Conservation (phyloP, 1,140 invertebrate species). For the Reticulitermes speratus region DNA sequence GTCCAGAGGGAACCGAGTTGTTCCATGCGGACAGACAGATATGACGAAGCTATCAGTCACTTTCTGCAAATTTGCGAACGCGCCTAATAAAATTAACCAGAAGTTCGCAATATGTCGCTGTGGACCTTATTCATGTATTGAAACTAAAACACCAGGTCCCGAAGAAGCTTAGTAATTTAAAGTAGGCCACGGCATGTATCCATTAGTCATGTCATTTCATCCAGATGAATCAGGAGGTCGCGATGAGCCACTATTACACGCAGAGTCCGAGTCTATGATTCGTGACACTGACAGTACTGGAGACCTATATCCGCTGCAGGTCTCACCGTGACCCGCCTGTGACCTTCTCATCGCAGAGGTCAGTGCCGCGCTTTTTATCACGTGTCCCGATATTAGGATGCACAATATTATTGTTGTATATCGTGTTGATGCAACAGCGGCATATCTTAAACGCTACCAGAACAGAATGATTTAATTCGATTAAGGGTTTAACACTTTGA, state of each 20-base stretch:
- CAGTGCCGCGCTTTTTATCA: neutral
- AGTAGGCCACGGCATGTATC: neutral
- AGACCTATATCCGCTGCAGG: slow-evolving; percentile 4
- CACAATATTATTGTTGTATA: neutral
- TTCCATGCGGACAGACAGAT: too few relatives aligned
- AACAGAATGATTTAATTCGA: too few relatives aligned
- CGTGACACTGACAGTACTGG: neutral
- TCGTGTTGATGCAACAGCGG: neutral
- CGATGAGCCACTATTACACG: neutral
- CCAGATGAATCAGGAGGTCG: neutral
- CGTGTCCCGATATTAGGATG: neutral
- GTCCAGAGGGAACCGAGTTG: too few relatives aligned
- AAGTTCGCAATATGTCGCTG: too few relatives aligned
- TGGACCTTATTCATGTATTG: too few relatives aligned
- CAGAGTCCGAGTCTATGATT: neutral
- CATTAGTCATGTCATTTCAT: neutral
- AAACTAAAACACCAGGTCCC: too few relatives aligned
- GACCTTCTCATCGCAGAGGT: slow-evolving; percentile 1
- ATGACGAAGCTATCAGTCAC: too few relatives aligned
- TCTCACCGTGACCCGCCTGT: neutral
- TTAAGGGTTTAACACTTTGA: too few relatives aligned
- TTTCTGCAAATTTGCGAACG: too few relatives aligned
- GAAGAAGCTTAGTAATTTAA: neutral
- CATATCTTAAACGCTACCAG: neutral
- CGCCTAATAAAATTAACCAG: too few relatives aligned